phyloP scores from a whole-genome alignment of 2,113 vertebrate genomes.

The Grallaria varia region DNA sequence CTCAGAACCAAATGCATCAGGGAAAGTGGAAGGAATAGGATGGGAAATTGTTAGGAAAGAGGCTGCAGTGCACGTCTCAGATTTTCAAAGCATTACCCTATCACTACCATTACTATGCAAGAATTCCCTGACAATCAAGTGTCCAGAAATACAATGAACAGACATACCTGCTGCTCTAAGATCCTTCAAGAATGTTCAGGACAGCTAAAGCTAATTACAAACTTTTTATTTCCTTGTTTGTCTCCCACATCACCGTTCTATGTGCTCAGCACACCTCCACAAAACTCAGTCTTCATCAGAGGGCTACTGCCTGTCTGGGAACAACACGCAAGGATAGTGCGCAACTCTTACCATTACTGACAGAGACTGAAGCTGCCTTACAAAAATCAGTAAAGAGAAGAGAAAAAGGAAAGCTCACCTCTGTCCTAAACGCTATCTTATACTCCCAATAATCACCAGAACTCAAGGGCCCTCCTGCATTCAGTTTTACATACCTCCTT shows the following conservation, averaged over 20 bases:
- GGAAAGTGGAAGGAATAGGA: background rate
- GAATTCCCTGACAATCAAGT: background rate
- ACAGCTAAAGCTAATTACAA: background rate
- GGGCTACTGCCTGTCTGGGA: background rate
- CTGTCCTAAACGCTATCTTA: background rate
- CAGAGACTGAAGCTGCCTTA: background rate
- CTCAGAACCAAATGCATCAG: background rate
- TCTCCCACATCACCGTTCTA: background rate
- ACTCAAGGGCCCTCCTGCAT: background rate
- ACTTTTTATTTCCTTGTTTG: background rate
- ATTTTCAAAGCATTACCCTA: background rate
- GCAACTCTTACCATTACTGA: background rate
- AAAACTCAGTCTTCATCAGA: background rate
- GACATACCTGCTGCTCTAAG: background rate
- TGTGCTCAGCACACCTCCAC: rapidly evolving
- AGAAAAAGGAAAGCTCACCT: background rate
- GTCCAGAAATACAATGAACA: background rate
- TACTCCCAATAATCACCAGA: background rate
- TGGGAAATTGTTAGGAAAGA: background rate
- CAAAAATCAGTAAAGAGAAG: background rate
- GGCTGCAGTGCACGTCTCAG: background rate
- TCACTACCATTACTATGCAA: background rate
- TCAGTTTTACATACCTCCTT: background rate
- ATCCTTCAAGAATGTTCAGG: background rate
- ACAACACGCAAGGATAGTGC: rapidly evolving